Evolutionary conservation across 2,888 invertebrate species (phyloP).

Genomic region (Hydraecia micacea): DNA sequence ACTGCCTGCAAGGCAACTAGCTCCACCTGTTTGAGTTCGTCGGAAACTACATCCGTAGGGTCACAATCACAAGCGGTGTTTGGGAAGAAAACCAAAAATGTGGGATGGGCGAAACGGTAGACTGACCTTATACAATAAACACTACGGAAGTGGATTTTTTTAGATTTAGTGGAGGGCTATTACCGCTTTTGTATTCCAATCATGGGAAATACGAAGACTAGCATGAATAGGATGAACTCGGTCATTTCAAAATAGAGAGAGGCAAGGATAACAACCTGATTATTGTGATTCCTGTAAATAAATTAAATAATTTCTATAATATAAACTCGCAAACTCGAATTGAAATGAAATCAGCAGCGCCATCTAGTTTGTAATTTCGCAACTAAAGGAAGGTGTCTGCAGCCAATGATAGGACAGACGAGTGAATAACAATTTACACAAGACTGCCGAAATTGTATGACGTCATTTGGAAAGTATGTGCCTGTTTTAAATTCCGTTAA

Average conservation of each 20-base stretch:
- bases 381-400: conserved; percentile 43
- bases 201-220: conserved; percentile 62
- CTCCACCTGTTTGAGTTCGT: conserved; percentile 85
- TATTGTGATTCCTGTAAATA: conserved; percentile 6
- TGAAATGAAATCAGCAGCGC: conserved; percentile 64
- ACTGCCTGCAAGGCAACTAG: conserved; percentile 77
- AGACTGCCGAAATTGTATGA: conserved; percentile 83
- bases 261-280: neutral
- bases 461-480: conserved; percentile 87
- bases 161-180: conserved; percentile 74
- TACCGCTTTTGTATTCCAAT: conserved; percentile 69
- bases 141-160: conserved; percentile 80
- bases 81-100: conserved; percentile 81
- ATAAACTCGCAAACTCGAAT: neutral
- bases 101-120: conserved; percentile 85
- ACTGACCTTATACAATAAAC: conserved; percentile 81
- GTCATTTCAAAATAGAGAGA: conserved; percentile 33
- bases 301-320: conserved; percentile 1
- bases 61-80: conserved; percentile 74
- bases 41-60: conserved; percentile 82
- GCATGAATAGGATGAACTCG: conserved; percentile 37
- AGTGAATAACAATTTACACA: conserved; percentile 68
- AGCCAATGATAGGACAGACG: conserved; percentile 65
- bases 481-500: conserved; percentile 83
- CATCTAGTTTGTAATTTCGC: conserved; percentile 71